Percentiles rank a stretch among this genome's conserved stretches.
Conservation (phyloP, 1,140 invertebrate species). For the Panagrolaimus sp. region DNA sequence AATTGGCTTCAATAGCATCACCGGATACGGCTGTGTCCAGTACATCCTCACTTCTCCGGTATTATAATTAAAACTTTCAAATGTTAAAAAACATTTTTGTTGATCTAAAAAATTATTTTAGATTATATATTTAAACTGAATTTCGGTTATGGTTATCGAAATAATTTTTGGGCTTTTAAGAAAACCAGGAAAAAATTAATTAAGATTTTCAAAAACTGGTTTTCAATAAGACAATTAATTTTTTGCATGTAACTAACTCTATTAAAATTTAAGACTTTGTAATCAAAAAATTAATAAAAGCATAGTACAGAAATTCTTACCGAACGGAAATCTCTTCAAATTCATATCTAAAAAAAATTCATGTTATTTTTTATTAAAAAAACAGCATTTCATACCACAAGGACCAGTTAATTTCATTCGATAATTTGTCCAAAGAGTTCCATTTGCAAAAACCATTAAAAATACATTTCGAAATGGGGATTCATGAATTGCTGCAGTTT, state of each 20-base stretch:
- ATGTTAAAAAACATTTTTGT: constrained; percentile 57
- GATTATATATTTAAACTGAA: not conserved
- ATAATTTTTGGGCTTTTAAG: too few relatives aligned
- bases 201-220: too few relatives aligned
- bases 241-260: too few relatives aligned
- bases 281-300: constrained; percentile 36
- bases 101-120: constrained; percentile 24
- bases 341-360: constrained; percentile 57
- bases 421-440: constrained; percentile 58
- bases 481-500: constrained; percentile 54
- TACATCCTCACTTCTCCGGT: constrained; percentile 58
- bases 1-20: constrained; percentile 54
- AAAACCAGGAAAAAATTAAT: too few relatives aligned
- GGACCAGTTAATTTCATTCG: constrained; percentile 58
- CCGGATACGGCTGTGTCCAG: constrained; percentile 56
- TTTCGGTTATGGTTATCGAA: not conserved
- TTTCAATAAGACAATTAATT: too few relatives aligned
- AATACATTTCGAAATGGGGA: constrained; percentile 58
- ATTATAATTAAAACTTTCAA: constrained; percentile 59
- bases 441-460: constrained; percentile 58
- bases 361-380: not conserved
- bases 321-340: constrained; percentile 49
- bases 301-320: not conserved
- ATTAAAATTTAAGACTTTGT: constrained; percentile 37
- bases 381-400: constrained; percentile 15